These are phyloP conservation scores for Tarsius wallacei DNA, from an alignment of 2,797 vertebrate genomes.

Conservation along the genomic window DNA sequence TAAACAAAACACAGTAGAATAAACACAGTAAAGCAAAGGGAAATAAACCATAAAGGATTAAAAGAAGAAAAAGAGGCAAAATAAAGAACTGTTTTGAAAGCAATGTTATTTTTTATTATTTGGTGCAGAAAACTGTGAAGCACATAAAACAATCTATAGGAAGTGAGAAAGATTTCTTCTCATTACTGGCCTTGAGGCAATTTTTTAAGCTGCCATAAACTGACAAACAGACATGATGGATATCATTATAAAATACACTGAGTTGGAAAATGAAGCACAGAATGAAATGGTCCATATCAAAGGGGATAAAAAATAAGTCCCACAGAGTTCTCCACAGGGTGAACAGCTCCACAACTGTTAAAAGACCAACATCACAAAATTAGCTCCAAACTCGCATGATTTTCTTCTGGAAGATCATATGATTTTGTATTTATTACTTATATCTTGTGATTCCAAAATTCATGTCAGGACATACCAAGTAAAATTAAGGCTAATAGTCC, in stretches of 20 bases:
- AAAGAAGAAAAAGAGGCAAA: slow-evolving; percentile 73
- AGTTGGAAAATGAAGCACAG: slow-evolving; percentile 84
- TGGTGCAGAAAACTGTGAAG: slow-evolving; percentile 87
- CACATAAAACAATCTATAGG: slow-evolving; percentile 86
- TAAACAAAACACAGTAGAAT: slow-evolving; percentile 67
- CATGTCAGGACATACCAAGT: slow-evolving; percentile 10
- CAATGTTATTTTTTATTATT: slow-evolving; percentile 86
- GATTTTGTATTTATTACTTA: slow-evolving; percentile 54
- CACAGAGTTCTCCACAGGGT: slow-evolving; percentile 56
- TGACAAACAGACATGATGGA: slow-evolving; percentile 87
- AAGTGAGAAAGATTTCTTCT: slow-evolving; percentile 87
- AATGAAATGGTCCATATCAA: slow-evolving; percentile 86
- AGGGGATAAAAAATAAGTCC: slow-evolving; percentile 40
- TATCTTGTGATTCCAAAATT: slow-evolving; percentile 54
- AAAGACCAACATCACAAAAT: slow-evolving; percentile 57
- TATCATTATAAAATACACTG: slow-evolving; percentile 88
- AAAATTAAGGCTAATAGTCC: slow-evolving; percentile 22
- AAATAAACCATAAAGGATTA: slow-evolving; percentile 78
- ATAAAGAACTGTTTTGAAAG: slow-evolving; percentile 79
- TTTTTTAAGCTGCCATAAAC: slow-evolving; percentile 88
- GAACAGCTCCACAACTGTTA: slow-evolving; percentile 1
- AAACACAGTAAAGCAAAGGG: slow-evolving; percentile 56
- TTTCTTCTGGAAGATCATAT: not conserved
- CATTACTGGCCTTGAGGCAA: slow-evolving; percentile 87
- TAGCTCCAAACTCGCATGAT: not conserved